Conservation (phyloP, 2,888 invertebrate genomes). For the Drosophila paracracens region DNA sequence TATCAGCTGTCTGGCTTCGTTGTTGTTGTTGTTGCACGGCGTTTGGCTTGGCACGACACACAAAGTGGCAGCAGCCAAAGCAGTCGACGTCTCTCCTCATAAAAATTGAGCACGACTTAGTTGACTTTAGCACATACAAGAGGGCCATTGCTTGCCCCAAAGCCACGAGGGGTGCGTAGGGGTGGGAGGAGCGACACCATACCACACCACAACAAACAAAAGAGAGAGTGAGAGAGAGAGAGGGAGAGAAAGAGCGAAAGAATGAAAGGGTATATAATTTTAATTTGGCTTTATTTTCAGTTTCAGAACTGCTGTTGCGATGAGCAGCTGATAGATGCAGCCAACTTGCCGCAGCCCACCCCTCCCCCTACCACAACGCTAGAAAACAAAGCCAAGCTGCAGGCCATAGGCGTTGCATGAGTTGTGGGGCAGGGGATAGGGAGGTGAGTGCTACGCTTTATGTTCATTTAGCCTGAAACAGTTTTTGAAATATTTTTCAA, state of each 20-base stretch:
- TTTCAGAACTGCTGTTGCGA: conserved; percentile 63
- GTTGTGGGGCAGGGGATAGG: too few relatives aligned
- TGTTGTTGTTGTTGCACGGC: conserved; percentile 22
- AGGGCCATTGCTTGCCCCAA: conserved; percentile 34
- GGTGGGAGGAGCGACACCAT: neutral
- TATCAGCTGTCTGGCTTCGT: conserved; percentile 1
- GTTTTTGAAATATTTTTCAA: conserved; percentile 78
- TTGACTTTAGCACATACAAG: conserved; percentile 75
- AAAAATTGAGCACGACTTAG: conserved; percentile 79
- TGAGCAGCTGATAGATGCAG: conserved; percentile 54
- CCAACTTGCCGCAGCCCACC: neutral
- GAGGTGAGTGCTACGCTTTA: conserved; percentile 53
- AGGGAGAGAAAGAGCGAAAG: conserved; percentile 3
- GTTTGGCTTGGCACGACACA: conserved; percentile 53
- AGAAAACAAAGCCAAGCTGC: conserved; percentile 70
- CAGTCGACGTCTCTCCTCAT: conserved; percentile 60
- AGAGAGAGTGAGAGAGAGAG: neutral
- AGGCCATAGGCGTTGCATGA: conserved; percentile 40
- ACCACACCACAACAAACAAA: conserved; percentile 5
- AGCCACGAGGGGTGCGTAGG: neutral
- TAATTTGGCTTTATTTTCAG: conserved; percentile 79
- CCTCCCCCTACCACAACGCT: neutral
- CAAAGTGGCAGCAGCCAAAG: conserved; percentile 48
- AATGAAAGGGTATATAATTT: conserved; percentile 70
- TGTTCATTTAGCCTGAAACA: conserved; percentile 80